These are phyloP conservation scores for Boloria selene DNA, from an alignment of 2,888 invertebrate species.

Conservation along the genomic window DNA sequence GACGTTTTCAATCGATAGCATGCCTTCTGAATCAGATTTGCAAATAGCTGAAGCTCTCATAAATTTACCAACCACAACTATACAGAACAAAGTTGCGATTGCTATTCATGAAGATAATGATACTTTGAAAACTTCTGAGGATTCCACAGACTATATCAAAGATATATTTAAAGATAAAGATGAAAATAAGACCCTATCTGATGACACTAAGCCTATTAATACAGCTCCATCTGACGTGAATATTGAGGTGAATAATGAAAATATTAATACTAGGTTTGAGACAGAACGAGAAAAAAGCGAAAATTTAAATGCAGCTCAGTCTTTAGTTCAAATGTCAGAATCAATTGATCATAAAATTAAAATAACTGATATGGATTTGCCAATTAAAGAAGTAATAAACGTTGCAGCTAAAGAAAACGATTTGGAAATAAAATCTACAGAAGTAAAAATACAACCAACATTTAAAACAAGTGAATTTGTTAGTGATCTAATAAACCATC, in stretches of 20 bases:
- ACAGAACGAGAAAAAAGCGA: constrained; percentile 75
- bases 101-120: constrained; percentile 46
- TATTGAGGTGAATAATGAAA: constrained; percentile 44
- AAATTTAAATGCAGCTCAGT: constrained; percentile 77
- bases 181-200: constrained; percentile 3
- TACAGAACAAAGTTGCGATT: constrained; percentile 56
- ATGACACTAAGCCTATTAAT: constrained; percentile 6
- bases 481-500: constrained; percentile 48
- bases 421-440: constrained; percentile 19
- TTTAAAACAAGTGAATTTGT: constrained; percentile 52
- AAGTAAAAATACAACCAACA: constrained; percentile 55
- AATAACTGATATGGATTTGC: constrained; percentile 51
- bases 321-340: constrained; percentile 78
- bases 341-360: constrained; percentile 67
- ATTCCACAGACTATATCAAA: constrained; percentile 13
- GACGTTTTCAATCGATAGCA: constrained; percentile 45
- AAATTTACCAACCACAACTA: constrained; percentile 69
- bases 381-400: constrained; percentile 49
- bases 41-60: constrained; percentile 78
- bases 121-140: constrained; percentile 12
- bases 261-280: constrained; percentile 60
- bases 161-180: constrained; percentile 18
- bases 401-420: constrained; percentile 32
- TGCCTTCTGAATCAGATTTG: constrained; percentile 74
- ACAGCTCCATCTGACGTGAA: constrained; percentile 22